Evolutionary conservation across 2,888 invertebrate species (phyloP).

Genomic region (Monochamus alternatus): DNA sequence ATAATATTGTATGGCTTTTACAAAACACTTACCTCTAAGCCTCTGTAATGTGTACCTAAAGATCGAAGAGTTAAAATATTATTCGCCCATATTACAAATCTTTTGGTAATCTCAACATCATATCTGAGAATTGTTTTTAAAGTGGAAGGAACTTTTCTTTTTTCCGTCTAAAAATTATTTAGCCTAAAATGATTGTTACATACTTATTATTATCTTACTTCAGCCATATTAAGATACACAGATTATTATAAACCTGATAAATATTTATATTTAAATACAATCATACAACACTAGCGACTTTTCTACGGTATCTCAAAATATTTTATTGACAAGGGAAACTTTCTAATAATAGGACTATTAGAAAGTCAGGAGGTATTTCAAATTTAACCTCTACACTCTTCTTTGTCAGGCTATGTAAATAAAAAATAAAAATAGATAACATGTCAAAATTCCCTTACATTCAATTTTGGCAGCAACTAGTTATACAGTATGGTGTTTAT

Average conservation of each 20-base stretch:
- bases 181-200: background rate
- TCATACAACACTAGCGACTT: too few relatives aligned
- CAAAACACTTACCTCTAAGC: constrained; percentile 72
- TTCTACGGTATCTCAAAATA: too few relatives aligned
- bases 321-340: too few relatives aligned
- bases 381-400: too few relatives aligned
- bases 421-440: too few relatives aligned
- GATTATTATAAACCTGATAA: background rate
- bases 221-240: background rate
- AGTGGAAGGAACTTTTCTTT: constrained; percentile 69
- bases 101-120: constrained; percentile 74
- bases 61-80: constrained; percentile 72
- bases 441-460: too few relatives aligned
- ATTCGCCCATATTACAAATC: constrained; percentile 72
- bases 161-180: constrained; percentile 55
- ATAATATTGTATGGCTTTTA: background rate
- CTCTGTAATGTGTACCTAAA: constrained; percentile 73
- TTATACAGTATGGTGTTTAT: background rate
- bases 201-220: background rate
- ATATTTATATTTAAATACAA: too few relatives aligned
- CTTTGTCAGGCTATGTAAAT: too few relatives aligned
- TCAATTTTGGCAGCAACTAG: background rate
- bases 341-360: too few relatives aligned
- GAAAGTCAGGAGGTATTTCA: too few relatives aligned
- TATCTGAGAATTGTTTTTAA: constrained; percentile 72